These are phyloP conservation scores for Pseudomyrmex cubaensis DNA, from an alignment of 1,140 invertebrate genomes.

Conservation along the genomic window DNA sequence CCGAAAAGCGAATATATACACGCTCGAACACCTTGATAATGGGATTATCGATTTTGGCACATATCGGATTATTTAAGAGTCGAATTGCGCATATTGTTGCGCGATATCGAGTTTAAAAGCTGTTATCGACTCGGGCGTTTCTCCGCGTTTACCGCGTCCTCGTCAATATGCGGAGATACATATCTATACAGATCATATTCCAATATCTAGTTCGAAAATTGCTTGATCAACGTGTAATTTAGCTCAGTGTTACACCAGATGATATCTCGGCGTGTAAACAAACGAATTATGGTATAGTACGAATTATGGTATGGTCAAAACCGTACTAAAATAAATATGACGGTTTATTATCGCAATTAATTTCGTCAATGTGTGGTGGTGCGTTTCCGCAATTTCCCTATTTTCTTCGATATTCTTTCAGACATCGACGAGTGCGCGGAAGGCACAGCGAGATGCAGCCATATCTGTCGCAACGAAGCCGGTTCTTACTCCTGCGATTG, in stretches of 20 bases:
- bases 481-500: conserved; percentile 85
- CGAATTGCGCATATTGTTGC: conserved; percentile 11
- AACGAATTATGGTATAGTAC: too few relatives aligned
- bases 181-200: conserved; percentile 34
- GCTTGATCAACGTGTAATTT: conserved; percentile 12
- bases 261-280: conserved; percentile 10
- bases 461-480: conserved; percentile 84
- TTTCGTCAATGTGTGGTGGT: too few relatives aligned
- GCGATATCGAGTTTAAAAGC: conserved; percentile 32
- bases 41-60: conserved; percentile 7
- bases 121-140: conserved; percentile 25
- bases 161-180: background rate
- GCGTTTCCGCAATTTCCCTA: background rate
- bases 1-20: background rate
- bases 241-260: background rate
- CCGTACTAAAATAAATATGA: too few relatives aligned
- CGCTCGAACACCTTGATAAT: conserved; percentile 27
- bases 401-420: conserved; percentile 79
- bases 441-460: conserved; percentile 87
- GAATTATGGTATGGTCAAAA: too few relatives aligned
- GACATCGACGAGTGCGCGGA: conserved; percentile 94
- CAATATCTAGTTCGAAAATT: conserved; percentile 30
- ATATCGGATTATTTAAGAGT: conserved; percentile 41
- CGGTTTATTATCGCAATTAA: too few relatives aligned
- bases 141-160: background rate